These are phyloP conservation scores for Tachysurus fulvidraco DNA, from an alignment of 2,113 vertebrate species.

Conservation along the genomic window DNA sequence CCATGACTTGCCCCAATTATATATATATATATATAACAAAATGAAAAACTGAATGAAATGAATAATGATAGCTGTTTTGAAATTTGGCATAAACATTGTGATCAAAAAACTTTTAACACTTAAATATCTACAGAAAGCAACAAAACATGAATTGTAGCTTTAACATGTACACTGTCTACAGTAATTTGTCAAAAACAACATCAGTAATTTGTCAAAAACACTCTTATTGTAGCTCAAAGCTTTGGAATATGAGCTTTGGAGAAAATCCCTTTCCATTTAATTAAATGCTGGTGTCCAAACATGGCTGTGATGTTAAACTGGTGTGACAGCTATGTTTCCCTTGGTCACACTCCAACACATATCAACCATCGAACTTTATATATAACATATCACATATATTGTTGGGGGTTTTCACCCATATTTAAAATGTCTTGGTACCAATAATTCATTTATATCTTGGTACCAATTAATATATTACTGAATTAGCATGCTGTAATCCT, in stretches of 20 bases:
- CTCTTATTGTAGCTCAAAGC: conserved; percentile 6
- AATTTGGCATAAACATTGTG: background rate
- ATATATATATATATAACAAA: background rate
- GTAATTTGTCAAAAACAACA: background rate
- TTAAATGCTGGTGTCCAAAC: conserved; percentile 29
- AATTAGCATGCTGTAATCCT: background rate
- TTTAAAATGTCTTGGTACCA: background rate
- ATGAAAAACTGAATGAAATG: background rate
- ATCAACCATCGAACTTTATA: background rate
- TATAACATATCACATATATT: background rate
- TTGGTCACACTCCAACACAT: background rate
- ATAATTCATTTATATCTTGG: background rate
- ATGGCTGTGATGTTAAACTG: conserved; percentile 3
- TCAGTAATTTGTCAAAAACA: background rate
- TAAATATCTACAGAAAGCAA: background rate
- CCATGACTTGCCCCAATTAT: no score
- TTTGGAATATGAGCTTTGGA: background rate
- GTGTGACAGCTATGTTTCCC: background rate
- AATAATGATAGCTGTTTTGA: no score
- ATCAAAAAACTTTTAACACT: background rate
- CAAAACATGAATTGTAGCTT: background rate
- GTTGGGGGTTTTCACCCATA: background rate
- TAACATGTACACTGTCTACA: background rate
- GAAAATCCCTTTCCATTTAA: conserved; percentile 7
- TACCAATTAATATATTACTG: background rate